Evolutionary conservation across 2,113 vertebrate species (phyloP), one percentile per base, ranked within the genome.

Genomic region (Osmerus mordax): DNA sequence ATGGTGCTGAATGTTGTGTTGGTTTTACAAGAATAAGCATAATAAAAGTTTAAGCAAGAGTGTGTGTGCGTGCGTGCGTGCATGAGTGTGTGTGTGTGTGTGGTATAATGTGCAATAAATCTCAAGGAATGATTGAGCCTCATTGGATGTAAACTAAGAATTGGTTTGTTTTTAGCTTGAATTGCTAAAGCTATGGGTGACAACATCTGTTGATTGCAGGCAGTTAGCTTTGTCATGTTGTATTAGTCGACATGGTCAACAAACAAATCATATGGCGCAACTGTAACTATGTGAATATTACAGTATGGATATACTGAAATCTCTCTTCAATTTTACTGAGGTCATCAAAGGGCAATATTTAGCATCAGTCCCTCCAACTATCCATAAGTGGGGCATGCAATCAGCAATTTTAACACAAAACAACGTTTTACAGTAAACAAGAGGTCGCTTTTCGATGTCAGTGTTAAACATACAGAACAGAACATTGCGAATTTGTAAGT

Each of bases 1-100:
- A 71, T 81, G 88, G 87, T 90, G 88, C 89, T 89, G 87, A 87
- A 82, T 83, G 86, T 89, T 86, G 19, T 63, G 59, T 62, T 12
- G 53, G 19, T 70, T 87, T 88, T 90, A 89, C 90, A 89, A 86
- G 51, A 74, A 81, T 75, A 58, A 73, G 70, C 81, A 66, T 72
- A 67, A 78, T 41, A 60, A 68, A 56, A 74, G 80, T 73, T 67
- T 52, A 79, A 65, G n/a, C 14, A 65, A 55, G 18, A 32, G 25
- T 41, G 71, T 41, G 71, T 56, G 65, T 67, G 71, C 18, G 71
- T 56, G 65, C 60, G 53, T 28, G 64, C 8, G 64, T 62, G 66
- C 25, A 61, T 58, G 73, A 25, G 51, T 25, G 52, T 47, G 69
- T 53, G 76, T 19, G 47, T 23, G 52, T 63, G 16, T 73, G 55